phyloP scores from a whole-genome alignment of 2,797 vertebrate genomes.

The Garrulus glandarius region DNA sequence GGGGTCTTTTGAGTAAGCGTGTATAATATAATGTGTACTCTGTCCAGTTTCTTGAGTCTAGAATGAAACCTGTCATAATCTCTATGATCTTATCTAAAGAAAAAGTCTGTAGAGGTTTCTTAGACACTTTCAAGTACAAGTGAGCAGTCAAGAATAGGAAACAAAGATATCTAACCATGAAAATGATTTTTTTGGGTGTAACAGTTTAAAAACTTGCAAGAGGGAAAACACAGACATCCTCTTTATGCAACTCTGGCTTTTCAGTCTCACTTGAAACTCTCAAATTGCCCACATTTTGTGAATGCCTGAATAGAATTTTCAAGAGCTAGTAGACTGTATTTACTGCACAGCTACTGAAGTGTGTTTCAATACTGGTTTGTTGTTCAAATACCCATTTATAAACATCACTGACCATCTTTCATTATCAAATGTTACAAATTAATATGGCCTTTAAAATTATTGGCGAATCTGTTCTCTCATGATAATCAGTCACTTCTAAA shows the following conservation, averaged over 20 bases:
- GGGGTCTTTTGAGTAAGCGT: neutral
- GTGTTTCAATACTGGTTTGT: neutral
- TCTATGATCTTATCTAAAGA: neutral
- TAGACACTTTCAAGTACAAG: neutral
- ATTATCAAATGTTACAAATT: neutral
- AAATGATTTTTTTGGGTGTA: neutral
- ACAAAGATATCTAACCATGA: neutral
- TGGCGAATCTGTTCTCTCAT: neutral
- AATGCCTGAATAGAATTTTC: neutral
- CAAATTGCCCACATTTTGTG: neutral
- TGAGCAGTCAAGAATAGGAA: neutral
- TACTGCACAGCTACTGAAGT: neutral
- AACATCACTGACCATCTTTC: neutral
- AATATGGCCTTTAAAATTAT: neutral
- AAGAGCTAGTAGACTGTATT: neutral
- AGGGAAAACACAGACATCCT: neutral
- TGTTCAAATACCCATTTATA: neutral
- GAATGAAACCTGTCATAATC: neutral
- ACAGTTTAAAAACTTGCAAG: neutral
- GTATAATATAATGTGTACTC: neutral
- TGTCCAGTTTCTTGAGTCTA: neutral
- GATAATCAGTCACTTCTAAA: slow-evolving; percentile 1
- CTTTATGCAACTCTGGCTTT: neutral
- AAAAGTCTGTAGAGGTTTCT: neutral
- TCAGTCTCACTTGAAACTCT: neutral